Percentiles rank a stretch among this genome's conserved stretches.
Evolutionary conservation across 2,113 vertebrate species (phyloP).

Genomic region (Podilymbus podiceps): DNA sequence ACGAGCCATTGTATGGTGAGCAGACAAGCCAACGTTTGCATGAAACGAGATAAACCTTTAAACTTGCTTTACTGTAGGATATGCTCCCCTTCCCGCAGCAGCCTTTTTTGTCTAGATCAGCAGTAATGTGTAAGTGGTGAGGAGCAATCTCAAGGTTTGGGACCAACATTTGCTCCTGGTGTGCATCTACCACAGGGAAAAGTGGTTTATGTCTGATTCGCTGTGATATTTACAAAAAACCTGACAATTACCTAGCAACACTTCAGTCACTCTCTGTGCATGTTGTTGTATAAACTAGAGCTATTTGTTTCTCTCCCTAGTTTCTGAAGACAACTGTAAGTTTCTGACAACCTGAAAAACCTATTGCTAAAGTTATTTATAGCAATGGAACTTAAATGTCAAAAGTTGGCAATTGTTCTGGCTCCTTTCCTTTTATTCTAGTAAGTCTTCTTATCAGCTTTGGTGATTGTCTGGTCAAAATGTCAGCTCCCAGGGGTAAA

Average conservation of each 20-base stretch:
- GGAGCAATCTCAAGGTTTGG: background rate
- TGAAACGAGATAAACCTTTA: background rate
- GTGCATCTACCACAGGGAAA: background rate
- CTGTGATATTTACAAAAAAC: background rate
- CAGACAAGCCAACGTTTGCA: background rate
- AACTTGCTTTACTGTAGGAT: background rate
- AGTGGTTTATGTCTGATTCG: background rate
- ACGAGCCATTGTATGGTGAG: background rate
- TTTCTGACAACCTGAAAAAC: background rate
- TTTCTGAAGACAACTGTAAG: background rate
- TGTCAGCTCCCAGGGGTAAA: background rate
- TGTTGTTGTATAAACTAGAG: background rate
- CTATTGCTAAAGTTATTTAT: background rate
- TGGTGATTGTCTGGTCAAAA: background rate
- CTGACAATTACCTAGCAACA: background rate
- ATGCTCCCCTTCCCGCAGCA: background rate
- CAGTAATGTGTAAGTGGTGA: background rate
- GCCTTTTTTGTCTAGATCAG: background rate
- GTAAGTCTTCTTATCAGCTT: background rate
- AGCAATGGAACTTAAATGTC: background rate
- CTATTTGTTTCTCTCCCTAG: background rate
- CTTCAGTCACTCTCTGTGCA: background rate
- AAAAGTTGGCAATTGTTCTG: background rate
- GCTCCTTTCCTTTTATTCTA: background rate
- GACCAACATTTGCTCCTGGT: background rate